These are phyloP conservation scores for Lissonota sp. DNA, from an alignment of 2,888 invertebrate species.

Conservation along the genomic window DNA sequence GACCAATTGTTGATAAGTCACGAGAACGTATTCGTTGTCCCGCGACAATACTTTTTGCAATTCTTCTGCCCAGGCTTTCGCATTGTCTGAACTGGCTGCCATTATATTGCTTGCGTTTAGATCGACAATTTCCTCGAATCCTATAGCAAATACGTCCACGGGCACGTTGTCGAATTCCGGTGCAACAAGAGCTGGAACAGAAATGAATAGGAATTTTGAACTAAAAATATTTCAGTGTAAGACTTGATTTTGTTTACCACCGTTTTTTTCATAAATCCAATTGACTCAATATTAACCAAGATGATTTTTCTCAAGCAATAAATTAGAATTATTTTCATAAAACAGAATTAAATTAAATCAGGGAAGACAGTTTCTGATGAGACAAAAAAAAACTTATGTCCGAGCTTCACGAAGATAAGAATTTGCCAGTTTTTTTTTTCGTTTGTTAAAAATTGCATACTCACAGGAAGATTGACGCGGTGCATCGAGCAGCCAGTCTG, in stretches of 20 bases:
- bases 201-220: not conserved
- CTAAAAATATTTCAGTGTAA: not conserved
- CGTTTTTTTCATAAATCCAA: not conserved
- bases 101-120: constrained; percentile 99
- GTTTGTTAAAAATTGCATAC: constrained; percentile 44
- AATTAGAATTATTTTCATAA: constrained; percentile 2
- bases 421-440: not conserved
- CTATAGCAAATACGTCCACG: constrained; percentile 98
- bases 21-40: constrained; percentile 93
- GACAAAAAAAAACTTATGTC: too few species aligned
- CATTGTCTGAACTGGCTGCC: constrained; percentile 97
- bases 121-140: constrained; percentile 99
- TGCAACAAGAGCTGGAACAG: constrained; percentile 82
- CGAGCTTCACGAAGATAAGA: not conserved
- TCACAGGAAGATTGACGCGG: constrained; percentile 81
- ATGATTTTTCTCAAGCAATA: not conserved
- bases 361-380: too few species aligned
- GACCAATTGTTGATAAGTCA: constrained; percentile 97
- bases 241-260: not conserved
- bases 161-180: constrained; percentile 85
- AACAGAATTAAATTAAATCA: too few species aligned
- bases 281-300: not conserved
- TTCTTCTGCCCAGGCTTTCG: constrained; percentile 97
- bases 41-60: constrained; percentile 95
- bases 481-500: constrained; percentile 96